Conservation (phyloP, 2,888 invertebrate genomes). For the Ophion ellenae region DNA sequence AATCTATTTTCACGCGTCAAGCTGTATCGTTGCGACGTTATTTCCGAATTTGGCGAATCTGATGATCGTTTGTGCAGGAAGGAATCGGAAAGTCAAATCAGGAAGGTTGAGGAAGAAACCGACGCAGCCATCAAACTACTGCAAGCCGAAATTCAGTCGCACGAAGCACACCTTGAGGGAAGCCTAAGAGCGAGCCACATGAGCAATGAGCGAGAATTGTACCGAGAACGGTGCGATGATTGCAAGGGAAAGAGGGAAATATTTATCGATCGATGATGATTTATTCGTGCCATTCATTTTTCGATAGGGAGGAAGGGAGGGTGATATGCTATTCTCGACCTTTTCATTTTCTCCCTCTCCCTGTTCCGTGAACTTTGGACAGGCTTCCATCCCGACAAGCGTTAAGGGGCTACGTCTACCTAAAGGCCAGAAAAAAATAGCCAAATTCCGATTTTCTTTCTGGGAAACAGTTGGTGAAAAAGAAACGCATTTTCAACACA, state of each 20-base stretch:
- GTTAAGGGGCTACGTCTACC: too few relatives aligned
- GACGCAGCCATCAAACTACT: slow-evolving; percentile 35
- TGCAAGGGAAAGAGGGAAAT: background rate
- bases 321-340: background rate
- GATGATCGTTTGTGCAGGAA: slow-evolving; percentile 19
- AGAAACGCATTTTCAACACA: too few relatives aligned
- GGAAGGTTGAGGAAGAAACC: slow-evolving; percentile 43
- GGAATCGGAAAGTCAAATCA: slow-evolving; percentile 56
- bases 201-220: slow-evolving; percentile 61
- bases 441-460: too few relatives aligned
- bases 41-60: background rate
- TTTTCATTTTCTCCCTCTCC: background rate
- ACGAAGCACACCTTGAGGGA: slow-evolving; percentile 20
- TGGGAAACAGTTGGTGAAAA: too few relatives aligned
- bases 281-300: slow-evolving; percentile 9
- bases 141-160: slow-evolving; percentile 52
- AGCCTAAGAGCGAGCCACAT: slow-evolving; percentile 41
- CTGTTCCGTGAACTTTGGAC: background rate
- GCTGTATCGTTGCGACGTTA: background rate
- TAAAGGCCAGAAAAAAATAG: too few relatives aligned
- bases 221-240: slow-evolving; percentile 61
- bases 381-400: too few relatives aligned
- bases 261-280: background rate
- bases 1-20: slow-evolving; percentile 6
- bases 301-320: background rate